phyloP scores from a whole-genome alignment of 1,140 invertebrate genomes.

The Melanaphis sacchari region DNA sequence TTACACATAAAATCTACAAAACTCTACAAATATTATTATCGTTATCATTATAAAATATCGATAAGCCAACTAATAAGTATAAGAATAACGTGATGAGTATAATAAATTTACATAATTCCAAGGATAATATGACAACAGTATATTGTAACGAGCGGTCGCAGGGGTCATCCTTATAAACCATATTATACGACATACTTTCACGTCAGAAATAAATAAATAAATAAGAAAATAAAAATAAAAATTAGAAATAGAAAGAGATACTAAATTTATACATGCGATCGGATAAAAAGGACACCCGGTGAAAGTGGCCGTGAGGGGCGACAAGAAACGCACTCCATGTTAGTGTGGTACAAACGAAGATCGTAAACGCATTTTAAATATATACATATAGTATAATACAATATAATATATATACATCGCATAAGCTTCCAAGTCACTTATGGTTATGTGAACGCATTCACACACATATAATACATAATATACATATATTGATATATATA shows the following conservation, averaged over 20 bases:
- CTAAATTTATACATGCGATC: neutral
- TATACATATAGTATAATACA: too few relatives aligned
- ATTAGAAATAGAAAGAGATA: slow-evolving; percentile 6
- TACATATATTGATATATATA: neutral
- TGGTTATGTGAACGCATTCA: neutral
- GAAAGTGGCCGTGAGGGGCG: slow-evolving; percentile 31
- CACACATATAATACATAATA: neutral
- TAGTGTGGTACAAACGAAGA: neutral
- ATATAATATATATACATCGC: neutral
- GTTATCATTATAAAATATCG: neutral
- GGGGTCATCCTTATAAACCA: slow-evolving; percentile 5
- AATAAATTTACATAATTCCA: slow-evolving; percentile 42
- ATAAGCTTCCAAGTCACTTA: neutral
- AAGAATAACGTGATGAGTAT: neutral
- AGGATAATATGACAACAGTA: neutral
- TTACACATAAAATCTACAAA: neutral
- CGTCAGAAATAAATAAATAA: neutral
- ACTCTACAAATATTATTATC: neutral
- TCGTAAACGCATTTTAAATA: slow-evolving; percentile 8
- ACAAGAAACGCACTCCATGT: neutral
- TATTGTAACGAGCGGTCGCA: neutral
- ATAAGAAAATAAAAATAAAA: neutral
- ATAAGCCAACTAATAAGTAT: neutral
- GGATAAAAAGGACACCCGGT: slow-evolving; percentile 43
- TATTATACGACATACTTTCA: slow-evolving; percentile 24